Evolutionary conservation across 30 jellyfish, hydroid and myxozoan genomes (phyloP), one percentile per base, ranked within the genome.

Genomic region (Chironex yamaguchii): DNA sequence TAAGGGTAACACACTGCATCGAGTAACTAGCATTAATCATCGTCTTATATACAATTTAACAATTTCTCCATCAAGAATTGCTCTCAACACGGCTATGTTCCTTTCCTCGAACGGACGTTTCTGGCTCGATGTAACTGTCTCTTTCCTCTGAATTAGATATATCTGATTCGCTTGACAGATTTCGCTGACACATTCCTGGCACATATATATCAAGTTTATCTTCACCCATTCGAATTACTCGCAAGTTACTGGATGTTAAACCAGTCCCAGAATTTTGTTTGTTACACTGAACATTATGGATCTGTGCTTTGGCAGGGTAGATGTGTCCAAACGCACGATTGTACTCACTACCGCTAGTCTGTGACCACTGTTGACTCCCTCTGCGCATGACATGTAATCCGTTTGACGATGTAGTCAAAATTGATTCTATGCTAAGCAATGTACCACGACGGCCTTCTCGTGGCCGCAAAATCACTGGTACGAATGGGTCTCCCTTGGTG

Each of bases 271-370:
- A 28, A n/a, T 76, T 68, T 17, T 75, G 3, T 0, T 86, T 83
- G 12, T 62, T 67, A 42, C 58, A 42, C 17, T 42, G 58, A 9
- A 42, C 58, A 9, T 17, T 17, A 58, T 87, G 82, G 2, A 87
- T 4, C 50, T 87, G 96, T 9, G 91, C 79, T 49, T 76, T 85
- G 0, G 76, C 33, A 52, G 91, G 51, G 84, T 89, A 77, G 82
- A 87, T 67, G 26, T 87, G 96, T 17, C 96, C 96, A 30, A 87
- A 87, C n/a, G 96, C 96, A 86, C 67, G 49, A 14, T 87, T 84
- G 71, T 54, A 76, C 35, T 87, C 96, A 80, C 91, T 77, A n/a
- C 87, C 91, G 34, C 86, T 76, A 4, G 88, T 52, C 27, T 67
- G 79, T n/a, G 96, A 75, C 12, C 52, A 51, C 82, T 52, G 90